A percentile compares a stretch with the other conserved stretches of the same genome.
phyloP scores from a whole-genome alignment of 1,140 invertebrate genomes.

The Aplysia californica region DNA sequence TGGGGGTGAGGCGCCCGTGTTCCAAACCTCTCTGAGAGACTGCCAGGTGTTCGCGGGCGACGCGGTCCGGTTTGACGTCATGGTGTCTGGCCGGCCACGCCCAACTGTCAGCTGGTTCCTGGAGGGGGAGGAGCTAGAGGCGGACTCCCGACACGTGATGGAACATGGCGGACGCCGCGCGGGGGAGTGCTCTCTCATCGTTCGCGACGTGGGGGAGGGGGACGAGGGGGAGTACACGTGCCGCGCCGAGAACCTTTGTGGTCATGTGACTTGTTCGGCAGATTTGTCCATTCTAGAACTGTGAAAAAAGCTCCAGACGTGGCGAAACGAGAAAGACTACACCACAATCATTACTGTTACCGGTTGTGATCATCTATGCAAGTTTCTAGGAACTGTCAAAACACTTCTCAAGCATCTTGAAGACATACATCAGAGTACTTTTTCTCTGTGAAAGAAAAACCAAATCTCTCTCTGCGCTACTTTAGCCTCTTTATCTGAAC shows the following conservation, averaged over 20 bases:
- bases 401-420: no score
- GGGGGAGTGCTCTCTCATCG: slow-evolving; percentile 55
- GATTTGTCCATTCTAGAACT: slow-evolving; percentile 58
- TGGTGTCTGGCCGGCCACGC: slow-evolving; percentile 59
- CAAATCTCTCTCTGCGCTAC: no score
- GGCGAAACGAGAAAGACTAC: no score
- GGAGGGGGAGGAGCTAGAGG: slow-evolving; percentile 53
- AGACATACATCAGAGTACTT: no score
- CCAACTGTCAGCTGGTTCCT: slow-evolving; percentile 65
- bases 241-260: slow-evolving; percentile 85
- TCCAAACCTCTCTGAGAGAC: slow-evolving; percentile 54
- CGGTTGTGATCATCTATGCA: no score
- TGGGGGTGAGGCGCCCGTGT: slow-evolving; percentile 22
- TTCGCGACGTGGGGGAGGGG: slow-evolving; percentile 80
- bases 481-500: no score
- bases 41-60: slow-evolving; percentile 50
- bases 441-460: no score
- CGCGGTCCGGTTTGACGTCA: slow-evolving; percentile 53
- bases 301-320: no score
- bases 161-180: slow-evolving; percentile 26
- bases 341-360: no score
- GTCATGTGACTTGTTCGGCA: slow-evolving; percentile 78
- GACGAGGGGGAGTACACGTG: slow-evolving; percentile 93
- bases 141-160: slow-evolving; percentile 41
- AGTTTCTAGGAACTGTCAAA: no score